Conservation (phyloP, 2,888 invertebrate species). For the Zygaena filipendulae region DNA sequence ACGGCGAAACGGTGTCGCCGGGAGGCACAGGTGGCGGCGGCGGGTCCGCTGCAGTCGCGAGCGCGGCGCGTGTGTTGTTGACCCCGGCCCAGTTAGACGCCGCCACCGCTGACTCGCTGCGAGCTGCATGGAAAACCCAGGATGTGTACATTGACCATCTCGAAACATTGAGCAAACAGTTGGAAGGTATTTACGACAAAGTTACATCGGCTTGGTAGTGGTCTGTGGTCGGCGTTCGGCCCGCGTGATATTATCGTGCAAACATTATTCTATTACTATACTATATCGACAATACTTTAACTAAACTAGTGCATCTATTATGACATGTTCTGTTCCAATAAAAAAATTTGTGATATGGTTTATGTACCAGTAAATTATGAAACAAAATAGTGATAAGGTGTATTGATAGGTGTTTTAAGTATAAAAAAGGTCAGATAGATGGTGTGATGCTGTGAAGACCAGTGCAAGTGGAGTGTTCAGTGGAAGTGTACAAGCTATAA, state of each 20-base stretch:
- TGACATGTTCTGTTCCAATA: slow-evolving; percentile 32
- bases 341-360: slow-evolving; percentile 41
- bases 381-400: slow-evolving; percentile 23
- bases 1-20: slow-evolving; percentile 54
- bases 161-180: slow-evolving; percentile 78
- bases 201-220: slow-evolving; percentile 60
- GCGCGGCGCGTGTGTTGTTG: slow-evolving; percentile 68
- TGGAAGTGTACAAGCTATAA: slow-evolving; percentile 31
- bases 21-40: slow-evolving; percentile 56
- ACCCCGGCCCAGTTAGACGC: slow-evolving; percentile 73
- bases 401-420: slow-evolving; percentile 49
- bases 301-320: slow-evolving; percentile 62
- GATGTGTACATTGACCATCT: slow-evolving; percentile 80
- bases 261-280: slow-evolving; percentile 43
- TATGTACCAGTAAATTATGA: background rate
- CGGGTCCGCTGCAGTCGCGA: too few relatives aligned
- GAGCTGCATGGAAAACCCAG: slow-evolving; percentile 78
- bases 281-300: slow-evolving; percentile 67
- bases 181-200: slow-evolving; percentile 79
- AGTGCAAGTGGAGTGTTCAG: slow-evolving; percentile 49
- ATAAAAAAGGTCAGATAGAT: slow-evolving; percentile 36
- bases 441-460: slow-evolving; percentile 39
- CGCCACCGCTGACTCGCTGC: slow-evolving; percentile 73
- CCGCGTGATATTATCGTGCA: slow-evolving; percentile 34
- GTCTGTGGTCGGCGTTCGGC: slow-evolving; percentile 42